phyloP scores from a whole-genome alignment of 2,797 vertebrate genomes.

The Peromyscus attwateri region DNA sequence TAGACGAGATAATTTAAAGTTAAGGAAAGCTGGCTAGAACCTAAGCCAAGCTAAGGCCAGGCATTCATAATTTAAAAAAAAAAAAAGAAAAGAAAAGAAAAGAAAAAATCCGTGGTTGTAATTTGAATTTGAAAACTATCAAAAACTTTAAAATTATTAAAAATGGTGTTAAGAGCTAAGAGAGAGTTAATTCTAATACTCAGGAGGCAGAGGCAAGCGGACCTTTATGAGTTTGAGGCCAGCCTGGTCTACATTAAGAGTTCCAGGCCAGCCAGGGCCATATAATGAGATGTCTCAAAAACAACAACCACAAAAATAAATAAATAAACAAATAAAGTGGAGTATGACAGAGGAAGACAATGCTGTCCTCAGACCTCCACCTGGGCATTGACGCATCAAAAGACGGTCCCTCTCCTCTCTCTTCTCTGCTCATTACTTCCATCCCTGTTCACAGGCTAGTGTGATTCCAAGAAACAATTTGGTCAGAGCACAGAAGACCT shows the following conservation, averaged over 20 bases:
- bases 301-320: too few species aligned
- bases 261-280: not conserved
- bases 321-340: too few species aligned
- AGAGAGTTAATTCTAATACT: not conserved
- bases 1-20: too few species aligned
- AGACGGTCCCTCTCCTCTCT: too few species aligned
- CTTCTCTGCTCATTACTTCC: not conserved
- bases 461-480: not conserved
- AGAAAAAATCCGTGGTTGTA: not conserved
- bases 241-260: not conserved
- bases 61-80: too few species aligned
- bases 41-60: too few species aligned
- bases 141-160: not conserved
- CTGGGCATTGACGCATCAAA: not conserved
- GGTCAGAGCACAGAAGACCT: not conserved
- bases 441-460: not conserved
- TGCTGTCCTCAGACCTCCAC: not conserved
- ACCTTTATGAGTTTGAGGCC: not conserved
- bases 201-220: not conserved
- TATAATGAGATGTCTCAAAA: not conserved
- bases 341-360: not conserved
- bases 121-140: not conserved
- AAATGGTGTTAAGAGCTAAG: not conserved
- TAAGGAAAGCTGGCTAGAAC: too few species aligned
- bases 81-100: too few species aligned